phyloP scores from a whole-genome alignment of 2,888 invertebrate species.

The Ichneumon xanthorius region DNA sequence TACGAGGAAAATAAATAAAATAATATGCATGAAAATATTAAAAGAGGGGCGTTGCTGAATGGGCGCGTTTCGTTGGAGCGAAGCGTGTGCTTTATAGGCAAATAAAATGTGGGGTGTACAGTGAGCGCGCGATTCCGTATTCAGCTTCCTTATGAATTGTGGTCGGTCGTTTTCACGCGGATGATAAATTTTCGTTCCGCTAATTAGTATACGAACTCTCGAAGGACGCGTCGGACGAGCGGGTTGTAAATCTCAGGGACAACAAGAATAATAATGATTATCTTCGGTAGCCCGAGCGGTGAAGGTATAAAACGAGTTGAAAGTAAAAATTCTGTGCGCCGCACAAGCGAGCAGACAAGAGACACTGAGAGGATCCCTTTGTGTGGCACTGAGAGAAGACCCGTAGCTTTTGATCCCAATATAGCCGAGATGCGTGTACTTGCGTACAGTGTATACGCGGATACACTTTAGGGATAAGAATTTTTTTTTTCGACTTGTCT shows the following conservation, averaged over 20 bases:
- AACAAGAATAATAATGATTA: slow-evolving; percentile 65
- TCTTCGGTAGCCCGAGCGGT: slow-evolving; percentile 39
- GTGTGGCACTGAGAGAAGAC: slow-evolving; percentile 50
- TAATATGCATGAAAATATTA: slow-evolving; percentile 8
- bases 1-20: slow-evolving; percentile 1
- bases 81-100: slow-evolving; percentile 41
- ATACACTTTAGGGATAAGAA: slow-evolving; percentile 9
- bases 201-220: slow-evolving; percentile 58
- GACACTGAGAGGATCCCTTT: slow-evolving; percentile 60
- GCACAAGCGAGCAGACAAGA: slow-evolving; percentile 33
- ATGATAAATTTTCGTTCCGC: slow-evolving; percentile 62
- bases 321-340: slow-evolving; percentile 34
- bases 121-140: background rate
- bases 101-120: slow-evolving; percentile 29
- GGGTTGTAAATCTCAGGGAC: slow-evolving; percentile 65
- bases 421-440: slow-evolving; percentile 50
- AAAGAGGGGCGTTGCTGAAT: slow-evolving; percentile 20
- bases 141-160: slow-evolving; percentile 33
- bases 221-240: slow-evolving; percentile 39
- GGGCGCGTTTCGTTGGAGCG: slow-evolving; percentile 1
- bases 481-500: slow-evolving; percentile 21
- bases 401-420: slow-evolving; percentile 69
- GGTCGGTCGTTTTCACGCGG: slow-evolving; percentile 49
- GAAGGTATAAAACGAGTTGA: slow-evolving; percentile 26
- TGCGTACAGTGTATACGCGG: slow-evolving; percentile 4